Percentiles rank a stretch among this genome's conserved stretches.
phyloP scores from a whole-genome alignment of 2,888 invertebrate genomes.

The Pherbina coryleti region DNA sequence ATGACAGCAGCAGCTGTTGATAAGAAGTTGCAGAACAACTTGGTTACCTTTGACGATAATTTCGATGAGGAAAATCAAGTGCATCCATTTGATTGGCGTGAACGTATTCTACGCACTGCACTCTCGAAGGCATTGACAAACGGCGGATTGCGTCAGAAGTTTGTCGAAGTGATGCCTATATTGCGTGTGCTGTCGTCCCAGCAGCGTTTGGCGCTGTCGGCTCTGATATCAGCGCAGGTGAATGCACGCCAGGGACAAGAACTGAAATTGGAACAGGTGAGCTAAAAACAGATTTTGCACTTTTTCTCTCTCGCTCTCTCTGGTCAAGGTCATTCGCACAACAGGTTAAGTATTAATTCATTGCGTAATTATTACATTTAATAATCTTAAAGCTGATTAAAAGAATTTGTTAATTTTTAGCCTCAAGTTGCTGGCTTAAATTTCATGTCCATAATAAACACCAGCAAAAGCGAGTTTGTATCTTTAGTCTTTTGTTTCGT shows the following conservation, averaged over 20 bases:
- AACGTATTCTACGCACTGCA: constrained; percentile 72
- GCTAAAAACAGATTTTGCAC: constrained; percentile 11
- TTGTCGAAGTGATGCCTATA: constrained; percentile 76
- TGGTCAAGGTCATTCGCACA: too few relatives aligned
- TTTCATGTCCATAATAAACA: too few relatives aligned
- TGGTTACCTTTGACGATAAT: constrained; percentile 55
- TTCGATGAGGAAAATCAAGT: constrained; percentile 53
- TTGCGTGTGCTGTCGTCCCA: constrained; percentile 75
- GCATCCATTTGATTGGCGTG: constrained; percentile 66
- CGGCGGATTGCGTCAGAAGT: constrained; percentile 74
- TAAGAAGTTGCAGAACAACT: constrained; percentile 53
- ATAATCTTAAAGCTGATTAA: too few relatives aligned
- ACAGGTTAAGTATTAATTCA: too few relatives aligned
- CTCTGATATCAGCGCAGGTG: constrained; percentile 75
- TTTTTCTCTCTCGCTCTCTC: neutral
- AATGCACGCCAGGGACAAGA: constrained; percentile 72
- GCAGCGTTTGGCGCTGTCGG: constrained; percentile 75
- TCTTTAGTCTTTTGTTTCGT: neutral
- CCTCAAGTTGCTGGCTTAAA: neutral
- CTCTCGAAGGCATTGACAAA: constrained; percentile 73
- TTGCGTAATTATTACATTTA: too few relatives aligned
- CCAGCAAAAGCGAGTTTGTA: neutral
- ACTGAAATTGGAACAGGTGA: constrained; percentile 74
- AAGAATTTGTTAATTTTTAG: neutral
- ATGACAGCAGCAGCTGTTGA: constrained; percentile 28